phyloP scores from a whole-genome alignment of 2,113 vertebrate species.

The Otocyon megalotis region DNA sequence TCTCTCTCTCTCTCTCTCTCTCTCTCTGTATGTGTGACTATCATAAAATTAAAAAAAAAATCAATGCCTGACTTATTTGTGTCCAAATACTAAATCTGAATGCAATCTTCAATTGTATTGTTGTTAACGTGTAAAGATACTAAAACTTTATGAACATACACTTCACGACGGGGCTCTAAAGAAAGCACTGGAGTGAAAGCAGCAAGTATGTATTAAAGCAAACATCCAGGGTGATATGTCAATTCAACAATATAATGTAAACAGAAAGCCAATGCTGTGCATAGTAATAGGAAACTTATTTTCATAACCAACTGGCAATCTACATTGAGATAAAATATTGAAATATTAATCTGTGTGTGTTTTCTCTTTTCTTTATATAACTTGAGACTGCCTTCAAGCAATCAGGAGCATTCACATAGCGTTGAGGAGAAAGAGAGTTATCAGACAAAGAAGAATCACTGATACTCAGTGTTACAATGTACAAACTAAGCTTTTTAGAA shows the following conservation, averaged over 20 bases:
- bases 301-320: not conserved
- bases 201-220: not conserved
- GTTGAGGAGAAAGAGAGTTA: not conserved
- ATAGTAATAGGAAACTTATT: not conserved
- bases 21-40: too few species aligned
- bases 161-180: not conserved
- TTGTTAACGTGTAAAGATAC: not conserved
- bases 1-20: too few species aligned
- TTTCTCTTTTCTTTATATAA: not conserved
- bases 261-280: not conserved
- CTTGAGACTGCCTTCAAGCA: not conserved
- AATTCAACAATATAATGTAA: not conserved
- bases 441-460: not conserved
- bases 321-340: not conserved
- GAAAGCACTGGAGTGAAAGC: not conserved
- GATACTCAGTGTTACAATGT: not conserved
- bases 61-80: not conserved
- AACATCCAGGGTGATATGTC: not conserved
- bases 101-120: not conserved
- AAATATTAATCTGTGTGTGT: not conserved
- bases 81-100: not conserved
- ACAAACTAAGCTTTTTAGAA: not conserved
- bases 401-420: not conserved
- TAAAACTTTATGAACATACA: constrained; percentile 26
- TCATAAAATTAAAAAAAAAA: too few species aligned